Conservation (phyloP, 2,888 invertebrate genomes). For the Mechanitis mazaeus region DNA sequence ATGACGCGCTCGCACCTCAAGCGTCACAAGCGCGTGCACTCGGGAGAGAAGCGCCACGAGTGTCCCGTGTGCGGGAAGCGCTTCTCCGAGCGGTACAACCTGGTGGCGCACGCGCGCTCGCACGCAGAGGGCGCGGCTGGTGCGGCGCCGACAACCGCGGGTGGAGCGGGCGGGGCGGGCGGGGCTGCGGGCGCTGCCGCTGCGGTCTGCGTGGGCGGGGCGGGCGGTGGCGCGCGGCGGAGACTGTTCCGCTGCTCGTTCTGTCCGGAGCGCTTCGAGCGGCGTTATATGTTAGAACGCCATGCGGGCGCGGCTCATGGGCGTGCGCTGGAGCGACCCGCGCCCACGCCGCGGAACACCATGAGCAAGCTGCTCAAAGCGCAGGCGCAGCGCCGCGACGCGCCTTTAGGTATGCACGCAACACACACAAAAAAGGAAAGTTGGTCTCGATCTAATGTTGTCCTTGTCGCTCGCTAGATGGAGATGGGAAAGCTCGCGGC, state of each 20-base stretch:
- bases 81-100: slow-evolving; percentile 77
- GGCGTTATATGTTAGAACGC: slow-evolving; percentile 68
- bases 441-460: too few species aligned
- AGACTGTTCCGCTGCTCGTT: slow-evolving; percentile 65
- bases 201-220: slow-evolving; percentile 13
- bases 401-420: slow-evolving; percentile 10
- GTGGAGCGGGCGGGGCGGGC: slow-evolving; percentile 7
- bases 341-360: slow-evolving; percentile 69
- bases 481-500: slow-evolving; percentile 43
- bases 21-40: slow-evolving; percentile 81
- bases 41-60: slow-evolving; percentile 78
- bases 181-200: slow-evolving; percentile 19
- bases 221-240: slow-evolving; percentile 39
- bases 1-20: slow-evolving; percentile 81
- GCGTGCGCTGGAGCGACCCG: slow-evolving; percentile 64
- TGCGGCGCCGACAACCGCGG: slow-evolving; percentile 14
- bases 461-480: slow-evolving; percentile 30
- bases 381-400: slow-evolving; percentile 42
- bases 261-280: slow-evolving; percentile 64
- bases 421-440: slow-evolving; percentile 4
- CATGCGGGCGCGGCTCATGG: slow-evolving; percentile 62
- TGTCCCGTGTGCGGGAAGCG: slow-evolving; percentile 76
- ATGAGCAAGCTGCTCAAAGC: slow-evolving; percentile 74
- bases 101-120: slow-evolving; percentile 64
- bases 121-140: slow-evolving; percentile 20